These are phyloP conservation scores for Petrolisthes manimaculis DNA, from an alignment of 2,888 invertebrate genomes.

Conservation along the genomic window DNA sequence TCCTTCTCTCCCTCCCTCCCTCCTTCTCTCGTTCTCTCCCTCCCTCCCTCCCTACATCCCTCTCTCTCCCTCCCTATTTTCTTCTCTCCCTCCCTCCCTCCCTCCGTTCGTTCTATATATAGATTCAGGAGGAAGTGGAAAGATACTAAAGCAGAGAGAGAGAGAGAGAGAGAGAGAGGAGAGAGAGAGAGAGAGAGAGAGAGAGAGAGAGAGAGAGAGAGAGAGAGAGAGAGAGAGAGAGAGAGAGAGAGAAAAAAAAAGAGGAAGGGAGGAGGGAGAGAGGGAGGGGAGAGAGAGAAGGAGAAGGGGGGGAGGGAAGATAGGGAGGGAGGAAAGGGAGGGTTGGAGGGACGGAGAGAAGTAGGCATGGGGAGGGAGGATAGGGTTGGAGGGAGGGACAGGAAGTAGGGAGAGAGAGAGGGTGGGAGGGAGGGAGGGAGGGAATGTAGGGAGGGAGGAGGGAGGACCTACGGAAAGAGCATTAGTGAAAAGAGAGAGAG, in stretches of 20 bases:
- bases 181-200: slow-evolving; percentile 6
- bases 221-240: slow-evolving; percentile 2
- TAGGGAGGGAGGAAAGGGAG: neutral
- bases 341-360: neutral
- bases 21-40: neutral
- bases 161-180: neutral
- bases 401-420: neutral
- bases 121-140: neutral
- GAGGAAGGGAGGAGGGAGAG: no score
- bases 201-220: neutral
- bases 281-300: neutral
- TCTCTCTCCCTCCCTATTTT: slow-evolving; percentile 6
- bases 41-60: slow-evolving; percentile 14
- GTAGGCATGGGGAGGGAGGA: neutral
- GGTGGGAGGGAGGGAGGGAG: neutral
- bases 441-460: neutral
- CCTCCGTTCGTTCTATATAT: no score
- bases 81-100: no score
- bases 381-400: neutral
- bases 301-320: neutral
- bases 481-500: neutral
- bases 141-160: neutral
- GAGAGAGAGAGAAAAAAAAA: slow-evolving; percentile 18
- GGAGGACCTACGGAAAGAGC: neutral
- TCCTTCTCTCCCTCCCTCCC: neutral